phyloP scores from a whole-genome alignment of 92 coral and sea anemone genomes.

The Siderastrea radians region DNA sequence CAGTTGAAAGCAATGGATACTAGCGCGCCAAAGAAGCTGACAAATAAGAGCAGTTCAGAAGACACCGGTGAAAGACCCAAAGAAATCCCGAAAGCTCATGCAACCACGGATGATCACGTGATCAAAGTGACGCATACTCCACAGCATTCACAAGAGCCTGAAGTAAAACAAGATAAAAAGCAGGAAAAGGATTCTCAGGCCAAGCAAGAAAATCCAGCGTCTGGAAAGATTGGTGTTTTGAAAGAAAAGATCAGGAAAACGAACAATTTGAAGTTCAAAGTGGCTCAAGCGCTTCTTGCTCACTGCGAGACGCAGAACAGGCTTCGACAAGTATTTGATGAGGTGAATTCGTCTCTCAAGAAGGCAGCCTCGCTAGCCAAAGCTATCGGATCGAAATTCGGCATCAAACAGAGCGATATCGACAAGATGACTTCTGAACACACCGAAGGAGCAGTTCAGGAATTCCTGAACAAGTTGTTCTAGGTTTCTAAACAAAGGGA shows the following conservation, averaged over 20 bases:
- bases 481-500: conserved; percentile 13
- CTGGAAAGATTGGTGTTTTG: conserved; percentile 49
- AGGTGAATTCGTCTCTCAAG: conserved; percentile 83
- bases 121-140: conserved; percentile 18
- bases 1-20: background rate
- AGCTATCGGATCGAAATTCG: conserved; percentile 89
- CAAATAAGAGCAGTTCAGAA: background rate
- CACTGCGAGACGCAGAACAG: conserved; percentile 90
- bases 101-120: background rate
- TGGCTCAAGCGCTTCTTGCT: conserved; percentile 87
- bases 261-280: conserved; percentile 82
- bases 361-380: conserved; percentile 84
- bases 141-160: conserved; percentile 3
- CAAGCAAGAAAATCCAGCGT: background rate
- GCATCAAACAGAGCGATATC: conserved; percentile 76
- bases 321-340: conserved; percentile 77
- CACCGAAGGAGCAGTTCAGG: conserved; percentile 81
- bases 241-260: conserved; percentile 72
- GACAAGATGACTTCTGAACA: conserved; percentile 79
- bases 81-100: background rate
- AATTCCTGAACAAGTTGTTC: conserved; percentile 78
- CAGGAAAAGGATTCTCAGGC: background rate
- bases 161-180: background rate
- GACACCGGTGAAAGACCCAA: background rate
- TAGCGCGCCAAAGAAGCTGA: background rate